phyloP scores from a whole-genome alignment of 2,797 vertebrate genomes.

The Acanthornis magna region DNA sequence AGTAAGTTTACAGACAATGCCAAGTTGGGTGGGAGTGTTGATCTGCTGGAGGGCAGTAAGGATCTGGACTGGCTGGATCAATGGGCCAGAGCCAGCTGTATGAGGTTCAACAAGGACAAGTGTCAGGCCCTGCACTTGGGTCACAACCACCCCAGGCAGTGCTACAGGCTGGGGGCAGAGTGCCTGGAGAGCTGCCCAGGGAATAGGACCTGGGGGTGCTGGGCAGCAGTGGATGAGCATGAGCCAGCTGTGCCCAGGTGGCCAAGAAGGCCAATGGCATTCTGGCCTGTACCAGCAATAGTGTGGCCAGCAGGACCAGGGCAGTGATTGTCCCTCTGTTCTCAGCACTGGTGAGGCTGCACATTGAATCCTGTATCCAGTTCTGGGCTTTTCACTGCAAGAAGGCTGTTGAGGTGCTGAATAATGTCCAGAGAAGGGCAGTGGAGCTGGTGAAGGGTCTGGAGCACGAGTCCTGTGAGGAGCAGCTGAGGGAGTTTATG shows the following conservation, averaged over 20 bases:
- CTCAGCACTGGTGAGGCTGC: fast-evolving
- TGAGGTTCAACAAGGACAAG: not conserved
- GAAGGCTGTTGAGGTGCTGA: too few species aligned
- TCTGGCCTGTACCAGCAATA: not conserved
- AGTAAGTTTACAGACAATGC: not conserved
- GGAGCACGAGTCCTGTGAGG: not conserved
- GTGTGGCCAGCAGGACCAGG: not conserved
- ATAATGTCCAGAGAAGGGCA: not conserved
- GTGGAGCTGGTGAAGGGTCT: fast-evolving
- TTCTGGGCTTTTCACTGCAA: fast-evolving
- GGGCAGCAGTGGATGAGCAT: fast-evolving
- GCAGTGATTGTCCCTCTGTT: fast-evolving
- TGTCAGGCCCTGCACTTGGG: not conserved
- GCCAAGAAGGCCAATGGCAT: not conserved
- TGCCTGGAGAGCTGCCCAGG: not conserved
- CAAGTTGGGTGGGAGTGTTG: not conserved
- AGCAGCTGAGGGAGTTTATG: not conserved
- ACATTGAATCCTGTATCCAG: fast-evolving
- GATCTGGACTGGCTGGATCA: not conserved
- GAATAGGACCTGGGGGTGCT: not conserved
- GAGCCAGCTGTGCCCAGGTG: not conserved
- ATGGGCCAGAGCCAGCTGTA: not conserved
- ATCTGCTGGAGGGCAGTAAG: not conserved
- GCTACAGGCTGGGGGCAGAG: not conserved
- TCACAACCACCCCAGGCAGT: fast-evolving